Evolutionary conservation across 2,797 vertebrate genomes (phyloP).

Genomic region (Bradypodion pumilum): DNA sequence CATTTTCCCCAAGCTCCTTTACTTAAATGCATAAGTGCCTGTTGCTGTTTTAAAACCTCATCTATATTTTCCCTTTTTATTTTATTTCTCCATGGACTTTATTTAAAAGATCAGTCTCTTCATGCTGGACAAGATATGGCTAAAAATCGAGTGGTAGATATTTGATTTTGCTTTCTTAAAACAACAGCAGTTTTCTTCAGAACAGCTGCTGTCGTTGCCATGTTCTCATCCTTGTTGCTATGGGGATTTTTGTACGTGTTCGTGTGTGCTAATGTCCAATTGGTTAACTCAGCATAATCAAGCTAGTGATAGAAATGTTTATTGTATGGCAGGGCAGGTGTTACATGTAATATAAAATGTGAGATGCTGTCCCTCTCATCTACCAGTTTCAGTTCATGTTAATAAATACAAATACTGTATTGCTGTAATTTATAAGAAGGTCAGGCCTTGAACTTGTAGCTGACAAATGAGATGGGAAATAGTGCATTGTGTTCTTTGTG

Average conservation of each 20-base stretch:
- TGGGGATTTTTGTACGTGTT: constrained; percentile 47
- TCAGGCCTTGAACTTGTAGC: background rate
- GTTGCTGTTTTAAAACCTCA: background rate
- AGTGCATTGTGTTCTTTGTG: background rate
- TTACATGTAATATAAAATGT: background rate
- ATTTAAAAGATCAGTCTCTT: constrained; percentile 2
- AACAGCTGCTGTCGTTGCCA: constrained; percentile 61
- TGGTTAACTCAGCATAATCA: constrained; percentile 28
- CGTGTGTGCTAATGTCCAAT: constrained; percentile 39
- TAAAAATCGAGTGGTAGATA: background rate
- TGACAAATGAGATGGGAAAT: background rate
- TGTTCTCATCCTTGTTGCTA: constrained; percentile 61
- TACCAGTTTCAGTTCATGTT: background rate
- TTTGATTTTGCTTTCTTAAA: background rate
- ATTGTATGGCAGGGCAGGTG: constrained; percentile 3
- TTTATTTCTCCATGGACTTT: constrained; percentile 6
- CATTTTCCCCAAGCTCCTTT: too few relatives aligned
- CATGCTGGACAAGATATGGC: background rate
- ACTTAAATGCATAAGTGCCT: too few relatives aligned
- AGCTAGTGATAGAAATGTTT: constrained; percentile 33
- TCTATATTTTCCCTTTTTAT: background rate
- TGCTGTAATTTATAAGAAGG: background rate
- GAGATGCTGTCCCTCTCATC: accelerated
- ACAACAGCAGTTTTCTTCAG: constrained; percentile 32
- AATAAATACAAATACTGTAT: background rate